Base-by-base conservation (phyloP, 2,113 vertebrate species). In the Grantiella picta region DNA sequence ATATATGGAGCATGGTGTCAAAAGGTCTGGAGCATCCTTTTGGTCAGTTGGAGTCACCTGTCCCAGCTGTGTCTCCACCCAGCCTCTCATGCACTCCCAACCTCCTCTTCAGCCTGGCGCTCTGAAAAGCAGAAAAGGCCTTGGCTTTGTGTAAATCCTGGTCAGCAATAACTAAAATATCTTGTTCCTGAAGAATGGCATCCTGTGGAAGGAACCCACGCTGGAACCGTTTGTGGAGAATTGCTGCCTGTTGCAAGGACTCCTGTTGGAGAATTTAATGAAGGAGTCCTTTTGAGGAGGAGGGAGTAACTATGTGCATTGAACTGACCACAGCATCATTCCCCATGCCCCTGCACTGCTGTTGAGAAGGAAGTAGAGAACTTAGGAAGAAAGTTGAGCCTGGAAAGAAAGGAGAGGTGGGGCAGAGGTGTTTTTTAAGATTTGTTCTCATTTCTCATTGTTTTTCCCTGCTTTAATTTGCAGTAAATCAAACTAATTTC, bases 21-120 rank as follows among this genome's bases (percentile, higher is more conserved):
- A 5, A n/a, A 9, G n/a, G 29, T 29, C 23, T 29, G 35, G 35
- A 85, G 65, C 20, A 16, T 15, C 8, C 24, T 15, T 65, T 24
- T n/a, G 29, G 18, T 65, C 35, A 42, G 2, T 7, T 49, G 10
- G 11, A 15, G 15, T 47, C 24, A 24, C 6, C 15, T 75, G 8
- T n/a, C 52, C 29, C 9, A 3, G 29, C 23, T 65, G 40, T 28
- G 23, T 33, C 23, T 40, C 15, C 12, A 56, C n/a, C n/a, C 23
- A 47, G 1, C 6, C 23, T 38, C 7, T 23, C 18, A 33, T 3
- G 14, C 3, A 47, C 40, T 9, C 20, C 19, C 28, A 56, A 3
- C 7, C 28, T 47, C 40, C 28, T 3, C 1, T 0, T 15, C 60
- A n/a, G 35, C 0, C 0, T 24, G 35, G 29, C 9, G 1, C 1